Base-by-base conservation (phyloP, 2,113 vertebrate species). In the Bubo scandiacus region DNA sequence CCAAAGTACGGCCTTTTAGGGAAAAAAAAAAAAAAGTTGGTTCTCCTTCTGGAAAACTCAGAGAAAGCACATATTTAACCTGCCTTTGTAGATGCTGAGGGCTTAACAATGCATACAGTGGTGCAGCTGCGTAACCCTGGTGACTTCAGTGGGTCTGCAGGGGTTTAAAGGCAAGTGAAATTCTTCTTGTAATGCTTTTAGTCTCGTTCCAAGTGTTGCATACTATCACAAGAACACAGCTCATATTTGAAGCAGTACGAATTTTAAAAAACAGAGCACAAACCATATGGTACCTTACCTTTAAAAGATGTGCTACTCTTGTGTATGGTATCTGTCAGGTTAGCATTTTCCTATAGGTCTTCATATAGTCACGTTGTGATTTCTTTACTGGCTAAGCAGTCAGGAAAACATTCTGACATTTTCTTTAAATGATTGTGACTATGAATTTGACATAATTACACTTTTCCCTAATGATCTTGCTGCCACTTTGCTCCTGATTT, bases 81-180 rank as follows among this genome's bases (percentile, higher is more conserved):
- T 85, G 22, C n/a, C 42, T 81, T 90, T 84, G 17, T 78, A 54
- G 29, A 72, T 75, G n/a, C 47, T 9, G 14, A 42, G 30, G 32
- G 32, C 67, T 92, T 93, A 72, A 42, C 9, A 25, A 26, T 51
- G 58, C 30, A 10, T 49, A 17, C 25, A 34, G 32, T 49, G 15
- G 25, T 94, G 70, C 94, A 95, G 70, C 89, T 90, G 94, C 75
- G 27, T 90, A 90, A 96, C 77, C 92, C 85, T 43, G 7, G 18
- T 90, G 91, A 62, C 61, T 86, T 94, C 89, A 72, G 21, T 84
- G 70, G 23, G 34, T 70, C 92, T 89, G 61, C 59, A 71, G 83
- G 73, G 81, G 27, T 94, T 90, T 94, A 81, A 88, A 80, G 32
- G 80, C 81, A 72, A 88, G 25, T n/a, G 23, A 79, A 91, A 81